Conservation (phyloP, 2,888 invertebrate species). For the Meiosimyza decipiens region DNA sequence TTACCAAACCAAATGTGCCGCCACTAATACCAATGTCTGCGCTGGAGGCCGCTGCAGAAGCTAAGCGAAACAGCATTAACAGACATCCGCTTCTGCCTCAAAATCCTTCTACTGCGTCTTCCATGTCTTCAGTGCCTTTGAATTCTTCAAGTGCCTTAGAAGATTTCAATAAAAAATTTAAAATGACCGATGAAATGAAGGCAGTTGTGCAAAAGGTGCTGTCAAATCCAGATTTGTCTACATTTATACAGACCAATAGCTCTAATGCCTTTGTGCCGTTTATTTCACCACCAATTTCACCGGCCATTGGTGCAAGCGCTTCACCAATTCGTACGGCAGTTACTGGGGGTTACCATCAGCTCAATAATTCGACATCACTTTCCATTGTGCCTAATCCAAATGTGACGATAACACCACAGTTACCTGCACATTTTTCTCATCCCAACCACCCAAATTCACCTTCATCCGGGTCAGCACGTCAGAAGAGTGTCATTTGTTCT, state of each 20-base stretch:
- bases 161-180: slow-evolving; percentile 63
- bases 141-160: slow-evolving; percentile 59
- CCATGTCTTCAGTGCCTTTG: slow-evolving; percentile 52
- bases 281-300: slow-evolving; percentile 64
- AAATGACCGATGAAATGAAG: slow-evolving; percentile 65
- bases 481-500: slow-evolving; percentile 66
- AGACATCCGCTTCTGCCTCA: background rate
- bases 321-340: background rate
- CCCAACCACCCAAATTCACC: slow-evolving; percentile 42
- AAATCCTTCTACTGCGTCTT: slow-evolving; percentile 7
- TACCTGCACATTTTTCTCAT: slow-evolving; percentile 57
- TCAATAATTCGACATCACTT: slow-evolving; percentile 48
- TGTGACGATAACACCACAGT: slow-evolving; percentile 60
- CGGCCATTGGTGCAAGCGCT: slow-evolving; percentile 51
- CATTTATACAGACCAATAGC: slow-evolving; percentile 63
- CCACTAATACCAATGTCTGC: slow-evolving; percentile 50
- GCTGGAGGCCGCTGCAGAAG: slow-evolving; percentile 32
- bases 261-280: slow-evolving; percentile 59
- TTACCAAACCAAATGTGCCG: slow-evolving; percentile 53
- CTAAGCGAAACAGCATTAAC: slow-evolving; percentile 24
- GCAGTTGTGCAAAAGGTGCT: slow-evolving; percentile 65
- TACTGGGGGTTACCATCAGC: background rate
- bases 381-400: slow-evolving; percentile 62
- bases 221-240: slow-evolving; percentile 64
- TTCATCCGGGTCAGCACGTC: slow-evolving; percentile 47